Evolutionary conservation across 2,888 invertebrate species (phyloP).

Genomic region (Steromphala cineraria): DNA sequence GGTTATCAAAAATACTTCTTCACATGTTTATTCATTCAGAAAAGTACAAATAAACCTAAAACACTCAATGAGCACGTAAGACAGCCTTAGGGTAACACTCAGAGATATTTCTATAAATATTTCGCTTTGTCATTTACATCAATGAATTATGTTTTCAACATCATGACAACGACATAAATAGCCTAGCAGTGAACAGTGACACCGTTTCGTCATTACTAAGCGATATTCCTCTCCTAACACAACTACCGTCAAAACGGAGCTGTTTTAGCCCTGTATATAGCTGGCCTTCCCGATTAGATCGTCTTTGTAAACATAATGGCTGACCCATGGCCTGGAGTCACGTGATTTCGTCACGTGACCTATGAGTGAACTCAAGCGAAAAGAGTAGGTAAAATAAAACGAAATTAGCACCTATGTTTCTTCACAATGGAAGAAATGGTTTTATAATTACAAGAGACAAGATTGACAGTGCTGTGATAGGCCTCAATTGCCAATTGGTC

Average conservation of each 20-base stretch:
- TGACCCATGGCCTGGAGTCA: not conserved
- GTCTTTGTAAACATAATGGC: conserved; percentile 7
- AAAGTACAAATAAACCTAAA: too few species aligned
- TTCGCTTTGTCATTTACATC: not conserved
- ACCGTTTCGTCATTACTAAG: not conserved
- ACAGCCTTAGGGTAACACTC: too few species aligned
- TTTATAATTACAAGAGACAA: not conserved
- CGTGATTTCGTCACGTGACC: conserved; percentile 6
- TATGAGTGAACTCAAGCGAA: not conserved
- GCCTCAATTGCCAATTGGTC: not conserved
- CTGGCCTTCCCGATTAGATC: not conserved
- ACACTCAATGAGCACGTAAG: too few species aligned
- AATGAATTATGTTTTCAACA: not conserved
- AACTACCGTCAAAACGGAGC: not conserved
- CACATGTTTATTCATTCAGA: too few species aligned
- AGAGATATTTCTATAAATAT: conserved; percentile 1
- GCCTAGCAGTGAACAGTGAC: not conserved
- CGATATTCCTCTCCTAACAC: not conserved
- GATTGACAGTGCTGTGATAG: not conserved
- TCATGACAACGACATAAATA: not conserved
- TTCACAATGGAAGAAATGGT: not conserved
- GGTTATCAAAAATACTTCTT: too few species aligned
- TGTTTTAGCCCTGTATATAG: not conserved
- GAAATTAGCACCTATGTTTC: conserved; percentile 9
- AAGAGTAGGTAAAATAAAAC: not conserved